Evolutionary conservation across 2,888 invertebrate genomes (phyloP).

Genomic region (Margaritifera margaritifera): DNA sequence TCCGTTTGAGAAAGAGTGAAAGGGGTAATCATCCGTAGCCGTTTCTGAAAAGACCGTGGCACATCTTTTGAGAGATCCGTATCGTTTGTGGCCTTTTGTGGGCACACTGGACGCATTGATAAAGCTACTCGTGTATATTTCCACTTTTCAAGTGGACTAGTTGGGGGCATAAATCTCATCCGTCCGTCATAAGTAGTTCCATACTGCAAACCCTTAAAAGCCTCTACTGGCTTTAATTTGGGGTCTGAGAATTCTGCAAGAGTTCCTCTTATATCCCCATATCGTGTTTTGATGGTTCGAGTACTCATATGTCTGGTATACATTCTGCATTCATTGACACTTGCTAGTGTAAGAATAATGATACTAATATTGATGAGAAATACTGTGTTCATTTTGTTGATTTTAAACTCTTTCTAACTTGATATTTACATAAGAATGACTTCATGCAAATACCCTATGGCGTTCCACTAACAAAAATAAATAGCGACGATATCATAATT

Average conservation of each 20-base stretch:
- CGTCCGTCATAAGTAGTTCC: slow-evolving; percentile 92
- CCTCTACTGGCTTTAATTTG: slow-evolving; percentile 80
- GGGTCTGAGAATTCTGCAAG: slow-evolving; percentile 38
- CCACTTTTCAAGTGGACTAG: slow-evolving; percentile 87
- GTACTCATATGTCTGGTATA: slow-evolving; percentile 60
- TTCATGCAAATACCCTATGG: too few species aligned
- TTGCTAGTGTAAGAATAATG: too few species aligned
- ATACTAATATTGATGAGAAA: too few species aligned
- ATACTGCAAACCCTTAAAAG: slow-evolving; percentile 91
- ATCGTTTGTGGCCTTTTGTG: slow-evolving; percentile 84
- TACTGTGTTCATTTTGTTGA: too few species aligned
- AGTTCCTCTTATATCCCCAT: slow-evolving; percentile 86
- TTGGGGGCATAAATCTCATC: slow-evolving; percentile 95
- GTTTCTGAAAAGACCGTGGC: slow-evolving; percentile 92
- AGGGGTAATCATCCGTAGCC: slow-evolving; percentile 82
- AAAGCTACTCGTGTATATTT: slow-evolving; percentile 81
- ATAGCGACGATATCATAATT: too few species aligned
- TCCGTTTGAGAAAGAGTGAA: slow-evolving; percentile 91
- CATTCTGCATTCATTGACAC: too few species aligned
- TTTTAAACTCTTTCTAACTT: too few species aligned
- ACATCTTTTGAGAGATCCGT: slow-evolving; percentile 81
- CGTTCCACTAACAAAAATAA: too few species aligned
- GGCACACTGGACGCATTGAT: slow-evolving; percentile 88
- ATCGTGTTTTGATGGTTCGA: slow-evolving; percentile 83
- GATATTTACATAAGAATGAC: too few species aligned